phyloP scores from a whole-genome alignment of 2,888 invertebrate genomes.

The Linnaemya vulpina region DNA sequence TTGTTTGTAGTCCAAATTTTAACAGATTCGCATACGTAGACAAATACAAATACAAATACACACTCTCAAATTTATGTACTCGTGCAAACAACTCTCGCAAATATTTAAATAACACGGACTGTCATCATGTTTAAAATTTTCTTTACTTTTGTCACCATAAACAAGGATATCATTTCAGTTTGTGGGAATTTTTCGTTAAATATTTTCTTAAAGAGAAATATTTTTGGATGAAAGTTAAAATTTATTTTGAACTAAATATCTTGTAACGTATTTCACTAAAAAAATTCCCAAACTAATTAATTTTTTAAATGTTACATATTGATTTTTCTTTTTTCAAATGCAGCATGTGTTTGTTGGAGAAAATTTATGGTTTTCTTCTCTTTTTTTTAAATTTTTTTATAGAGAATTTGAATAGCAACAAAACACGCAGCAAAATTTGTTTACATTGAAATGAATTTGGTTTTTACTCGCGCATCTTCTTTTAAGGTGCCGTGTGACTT shows the following conservation, averaged over 20 bases:
- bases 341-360: slow-evolving; percentile 42
- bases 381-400: slow-evolving; percentile 2
- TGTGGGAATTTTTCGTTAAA: not conserved
- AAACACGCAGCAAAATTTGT: slow-evolving; percentile 44
- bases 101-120: slow-evolving; percentile 42
- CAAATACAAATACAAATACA: not conserved
- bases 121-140: slow-evolving; percentile 33
- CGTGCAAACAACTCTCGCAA: slow-evolving; percentile 16
- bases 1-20: slow-evolving; percentile 53
- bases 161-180: slow-evolving; percentile 33
- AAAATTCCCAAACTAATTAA: slow-evolving; percentile 74
- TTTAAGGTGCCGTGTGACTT: slow-evolving; percentile 32
- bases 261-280: slow-evolving; percentile 74
- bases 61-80: not conserved
- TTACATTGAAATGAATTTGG: slow-evolving; percentile 49
- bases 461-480: slow-evolving; percentile 1
- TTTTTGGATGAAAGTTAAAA: too few relatives aligned
- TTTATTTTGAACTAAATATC: not conserved
- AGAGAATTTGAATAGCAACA: not conserved
- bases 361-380: slow-evolving; percentile 35
- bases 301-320: slow-evolving; percentile 63
- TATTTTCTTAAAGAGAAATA: not conserved
- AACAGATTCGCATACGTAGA: not conserved
- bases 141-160: slow-evolving; percentile 15
- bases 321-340: slow-evolving; percentile 32